Percentiles rank a stretch among this genome's conserved stretches.
Conservation (phyloP, 2,113 vertebrate species). For the Laticauda colubrina region DNA sequence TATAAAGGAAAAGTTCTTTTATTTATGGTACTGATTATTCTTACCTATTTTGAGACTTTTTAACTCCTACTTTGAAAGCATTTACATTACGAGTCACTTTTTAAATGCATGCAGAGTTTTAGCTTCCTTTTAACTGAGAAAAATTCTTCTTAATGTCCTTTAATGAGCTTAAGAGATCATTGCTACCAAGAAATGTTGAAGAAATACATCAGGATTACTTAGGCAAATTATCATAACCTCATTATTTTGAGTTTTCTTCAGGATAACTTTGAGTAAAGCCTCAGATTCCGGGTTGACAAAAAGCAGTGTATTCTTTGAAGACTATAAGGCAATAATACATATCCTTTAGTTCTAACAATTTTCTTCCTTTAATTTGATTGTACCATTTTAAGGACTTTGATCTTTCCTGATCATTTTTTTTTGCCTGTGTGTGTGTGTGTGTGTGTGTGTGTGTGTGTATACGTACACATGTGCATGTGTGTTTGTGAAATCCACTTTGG, state of each 20-base stretch:
- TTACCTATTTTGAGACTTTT: neutral
- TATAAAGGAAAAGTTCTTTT: constrained; percentile 52
- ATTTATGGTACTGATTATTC: neutral
- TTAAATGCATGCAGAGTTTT: constrained; percentile 70
- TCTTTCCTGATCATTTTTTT: constrained; percentile 54
- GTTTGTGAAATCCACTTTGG: constrained; percentile 23
- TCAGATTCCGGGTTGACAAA: constrained; percentile 68
- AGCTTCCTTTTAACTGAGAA: constrained; percentile 71
- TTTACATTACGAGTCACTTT: constrained; percentile 59
- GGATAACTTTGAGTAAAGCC: constrained; percentile 69
- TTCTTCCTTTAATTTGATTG: constrained; percentile 54
- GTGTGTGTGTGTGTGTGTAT: neutral
- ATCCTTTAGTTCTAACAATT: constrained; percentile 57
- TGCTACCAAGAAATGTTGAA: constrained; percentile 74
- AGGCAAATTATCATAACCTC: constrained; percentile 65
- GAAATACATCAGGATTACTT: constrained; percentile 77
- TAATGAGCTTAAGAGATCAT: constrained; percentile 81
- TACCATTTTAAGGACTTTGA: constrained; percentile 54
- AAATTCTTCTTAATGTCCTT: constrained; percentile 77
- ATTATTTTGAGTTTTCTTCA: constrained; percentile 66
- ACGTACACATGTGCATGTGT: neutral
- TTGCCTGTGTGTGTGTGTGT: constrained; percentile 38
- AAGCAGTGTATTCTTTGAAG: constrained; percentile 65
- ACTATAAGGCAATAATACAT: constrained; percentile 63
- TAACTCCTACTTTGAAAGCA: constrained; percentile 42